These are phyloP conservation scores for Neolamprologus falcicula DNA, from an alignment of 2,113 vertebrate species.

Conservation along the genomic window DNA sequence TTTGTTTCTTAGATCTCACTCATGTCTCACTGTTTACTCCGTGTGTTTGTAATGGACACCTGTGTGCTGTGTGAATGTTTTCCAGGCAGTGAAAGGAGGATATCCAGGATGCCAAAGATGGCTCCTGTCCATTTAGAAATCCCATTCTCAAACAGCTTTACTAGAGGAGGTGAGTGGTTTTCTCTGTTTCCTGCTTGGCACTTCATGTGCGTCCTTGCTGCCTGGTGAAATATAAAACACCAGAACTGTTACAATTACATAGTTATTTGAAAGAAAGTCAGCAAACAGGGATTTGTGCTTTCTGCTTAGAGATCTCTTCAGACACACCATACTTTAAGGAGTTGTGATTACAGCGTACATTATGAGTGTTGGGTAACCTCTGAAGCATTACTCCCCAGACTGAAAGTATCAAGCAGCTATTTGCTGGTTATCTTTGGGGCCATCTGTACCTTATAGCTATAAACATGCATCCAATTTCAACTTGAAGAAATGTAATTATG, in stretches of 20 bases:
- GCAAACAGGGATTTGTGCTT: not conserved
- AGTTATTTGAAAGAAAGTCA: not conserved
- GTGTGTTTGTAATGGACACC: not conserved
- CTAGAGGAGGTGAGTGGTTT: constrained; percentile 87
- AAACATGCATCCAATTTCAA: not conserved
- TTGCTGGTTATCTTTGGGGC: not conserved
- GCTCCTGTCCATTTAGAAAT: constrained; percentile 91
- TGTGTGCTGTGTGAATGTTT: constrained; percentile 32
- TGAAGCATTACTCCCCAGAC: not conserved
- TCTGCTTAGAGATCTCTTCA: not conserved
- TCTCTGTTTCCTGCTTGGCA: not conserved
- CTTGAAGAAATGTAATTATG: not conserved
- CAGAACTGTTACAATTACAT: not conserved
- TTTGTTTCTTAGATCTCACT: not conserved
- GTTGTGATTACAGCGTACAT: not conserved
- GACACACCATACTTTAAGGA: not conserved
- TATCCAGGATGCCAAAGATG: constrained; percentile 91
- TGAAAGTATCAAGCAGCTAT: not conserved
- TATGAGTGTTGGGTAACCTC: not conserved
- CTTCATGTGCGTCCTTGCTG: not conserved
- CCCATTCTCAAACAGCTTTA: constrained; percentile 93
- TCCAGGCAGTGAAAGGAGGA: constrained; percentile 88
- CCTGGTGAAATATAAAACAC: not conserved
- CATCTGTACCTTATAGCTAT: not conserved
- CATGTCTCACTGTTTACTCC: not conserved